Conservation (phyloP, 2,888 invertebrate genomes). For the Scaptomyza reducta region DNA sequence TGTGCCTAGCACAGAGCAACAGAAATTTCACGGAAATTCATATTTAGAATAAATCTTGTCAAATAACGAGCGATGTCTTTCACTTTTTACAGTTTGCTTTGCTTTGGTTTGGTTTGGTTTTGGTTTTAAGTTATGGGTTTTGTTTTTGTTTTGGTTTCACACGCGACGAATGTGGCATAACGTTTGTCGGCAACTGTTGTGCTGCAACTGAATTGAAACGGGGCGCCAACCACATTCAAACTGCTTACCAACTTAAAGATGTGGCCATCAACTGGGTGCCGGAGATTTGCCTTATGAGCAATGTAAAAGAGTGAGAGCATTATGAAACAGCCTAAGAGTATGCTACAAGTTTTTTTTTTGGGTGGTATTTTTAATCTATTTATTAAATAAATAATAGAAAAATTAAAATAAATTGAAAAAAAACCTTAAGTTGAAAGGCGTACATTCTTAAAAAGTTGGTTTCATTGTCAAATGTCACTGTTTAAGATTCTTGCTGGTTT, state of each 20-base stretch:
- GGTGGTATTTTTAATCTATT: background rate
- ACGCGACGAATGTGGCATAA: constrained; percentile 49
- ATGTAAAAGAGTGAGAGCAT: constrained; percentile 19
- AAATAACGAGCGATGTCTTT: constrained; percentile 55
- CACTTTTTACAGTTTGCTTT: constrained; percentile 67
- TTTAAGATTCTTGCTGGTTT: too few relatives aligned
- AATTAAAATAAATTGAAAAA: background rate
- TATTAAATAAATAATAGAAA: background rate
- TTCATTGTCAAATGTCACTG: too few relatives aligned
- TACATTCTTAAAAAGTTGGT: too few relatives aligned
- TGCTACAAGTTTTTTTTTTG: background rate
- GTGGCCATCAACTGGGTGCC: constrained; percentile 61
- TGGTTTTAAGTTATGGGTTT: background rate
- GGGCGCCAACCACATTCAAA: constrained; percentile 11
- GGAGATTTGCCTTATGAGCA: constrained; percentile 2
- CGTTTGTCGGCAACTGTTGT: constrained; percentile 61
- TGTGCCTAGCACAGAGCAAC: constrained; percentile 35
- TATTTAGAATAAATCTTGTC: constrained; percentile 69
- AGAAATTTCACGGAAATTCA: constrained; percentile 45
- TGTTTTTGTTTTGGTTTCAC: constrained; percentile 17
- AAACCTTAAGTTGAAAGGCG: too few relatives aligned
- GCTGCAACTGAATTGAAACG: constrained; percentile 52
- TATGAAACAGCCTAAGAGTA: constrained; percentile 51
- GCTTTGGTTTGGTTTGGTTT: constrained; percentile 23
- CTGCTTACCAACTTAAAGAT: constrained; percentile 42